These are phyloP conservation scores for Anabas testudineus DNA, from an alignment of 2,797 vertebrate species.

Conservation along the genomic window DNA sequence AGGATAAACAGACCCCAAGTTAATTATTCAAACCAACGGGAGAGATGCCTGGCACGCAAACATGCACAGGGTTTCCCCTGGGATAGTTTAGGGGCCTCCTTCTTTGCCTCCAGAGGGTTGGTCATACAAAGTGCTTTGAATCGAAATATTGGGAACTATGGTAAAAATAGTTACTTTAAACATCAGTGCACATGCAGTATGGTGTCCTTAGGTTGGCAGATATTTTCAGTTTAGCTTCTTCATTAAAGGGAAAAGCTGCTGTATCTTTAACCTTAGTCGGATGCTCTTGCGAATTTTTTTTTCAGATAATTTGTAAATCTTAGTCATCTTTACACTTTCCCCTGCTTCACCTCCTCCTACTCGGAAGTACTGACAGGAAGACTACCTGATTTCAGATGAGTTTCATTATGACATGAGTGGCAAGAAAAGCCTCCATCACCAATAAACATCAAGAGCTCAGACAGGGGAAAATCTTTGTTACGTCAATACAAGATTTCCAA, in stretches of 20 bases:
- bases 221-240: neutral
- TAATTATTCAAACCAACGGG: constrained; percentile 75
- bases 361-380: constrained; percentile 70
- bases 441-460: constrained; percentile 36
- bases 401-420: constrained; percentile 73
- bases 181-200: neutral
- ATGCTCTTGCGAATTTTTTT: constrained; percentile 7
- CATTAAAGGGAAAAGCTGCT: neutral
- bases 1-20: constrained; percentile 73
- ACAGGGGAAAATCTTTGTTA: constrained; percentile 50
- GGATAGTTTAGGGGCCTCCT: constrained; percentile 51
- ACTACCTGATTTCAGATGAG: constrained; percentile 63
- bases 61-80: constrained; percentile 68
- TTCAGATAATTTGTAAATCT: constrained; percentile 43
- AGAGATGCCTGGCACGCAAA: constrained; percentile 65
- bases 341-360: constrained; percentile 42
- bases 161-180: constrained; percentile 4
- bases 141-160: neutral
- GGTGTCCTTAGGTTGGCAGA: neutral
- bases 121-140: constrained; percentile 38
- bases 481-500: constrained; percentile 56
- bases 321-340: constrained; percentile 62
- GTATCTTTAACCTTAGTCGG: neutral
- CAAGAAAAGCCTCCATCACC: constrained; percentile 57
- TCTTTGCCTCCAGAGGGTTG: constrained; percentile 47